A percentile compares a stretch with the other conserved stretches of the same genome.
Conservation (phyloP, 2,888 invertebrate genomes). For the Incurvaria masculella region DNA sequence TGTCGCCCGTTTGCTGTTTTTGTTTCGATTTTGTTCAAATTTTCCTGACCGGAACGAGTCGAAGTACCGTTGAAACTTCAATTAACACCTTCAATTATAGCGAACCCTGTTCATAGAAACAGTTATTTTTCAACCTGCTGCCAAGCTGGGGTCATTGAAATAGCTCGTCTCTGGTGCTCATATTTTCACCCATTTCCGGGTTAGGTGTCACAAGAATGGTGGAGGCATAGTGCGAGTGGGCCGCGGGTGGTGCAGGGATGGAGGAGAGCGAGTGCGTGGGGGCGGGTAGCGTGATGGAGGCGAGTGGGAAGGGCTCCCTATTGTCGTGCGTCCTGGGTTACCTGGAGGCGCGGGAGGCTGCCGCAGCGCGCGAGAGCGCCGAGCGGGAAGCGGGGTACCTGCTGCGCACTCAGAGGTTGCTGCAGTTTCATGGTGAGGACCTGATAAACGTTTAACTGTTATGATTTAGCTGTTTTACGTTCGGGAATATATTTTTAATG, state of each 20-base stretch:
- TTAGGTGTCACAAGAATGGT: too few species aligned
- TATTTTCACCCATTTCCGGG: too few species aligned
- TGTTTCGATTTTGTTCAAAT: background rate
- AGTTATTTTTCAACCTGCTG: too few species aligned
- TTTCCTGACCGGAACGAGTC: background rate
- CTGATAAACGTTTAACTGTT: conserved; percentile 1
- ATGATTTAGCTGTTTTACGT: too few species aligned
- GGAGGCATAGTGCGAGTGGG: too few species aligned
- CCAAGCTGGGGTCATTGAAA: too few species aligned
- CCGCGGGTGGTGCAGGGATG: too few species aligned
- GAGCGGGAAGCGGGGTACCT: conserved; percentile 45
- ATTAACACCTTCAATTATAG: background rate
- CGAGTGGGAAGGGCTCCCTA: conserved; percentile 41
- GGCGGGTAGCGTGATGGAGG: too few species aligned
- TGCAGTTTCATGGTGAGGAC: conserved; percentile 43
- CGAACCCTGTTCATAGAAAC: background rate
- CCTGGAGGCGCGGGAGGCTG: conserved; percentile 38
- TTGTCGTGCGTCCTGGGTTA: conserved; percentile 45
- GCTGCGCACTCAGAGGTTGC: conserved; percentile 43
- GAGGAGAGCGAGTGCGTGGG: conserved; percentile 6
- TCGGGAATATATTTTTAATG: too few species aligned
- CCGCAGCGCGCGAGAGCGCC: conserved; percentile 36
- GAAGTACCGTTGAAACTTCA: background rate
- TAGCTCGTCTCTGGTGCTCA: too few species aligned
- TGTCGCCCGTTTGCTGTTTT: background rate